Base-by-base conservation (phyloP, 2,113 vertebrate species). In the Crotalus helleri region DNA sequence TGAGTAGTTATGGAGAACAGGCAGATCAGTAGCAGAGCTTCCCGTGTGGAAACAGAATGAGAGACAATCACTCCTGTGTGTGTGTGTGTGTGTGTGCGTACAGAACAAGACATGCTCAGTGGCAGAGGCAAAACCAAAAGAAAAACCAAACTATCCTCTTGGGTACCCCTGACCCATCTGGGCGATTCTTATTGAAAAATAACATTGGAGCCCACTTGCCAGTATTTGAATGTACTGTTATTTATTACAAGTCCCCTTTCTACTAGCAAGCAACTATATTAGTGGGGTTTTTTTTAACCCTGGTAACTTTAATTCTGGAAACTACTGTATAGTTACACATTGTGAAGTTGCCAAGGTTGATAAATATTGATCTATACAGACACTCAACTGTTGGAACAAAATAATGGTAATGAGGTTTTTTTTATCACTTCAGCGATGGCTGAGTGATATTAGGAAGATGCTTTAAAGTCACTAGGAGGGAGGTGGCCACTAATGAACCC, bases 1-100 rank as follows among this genome's bases (percentile, higher is more conserved):
- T 85, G 39, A 90, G 88, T 86, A 85, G 85, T 93, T 85, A 90
- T 58, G 89, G 88, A 54, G 59, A 88, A 54, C 92, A 58, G 64
- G 26, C 3, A 51, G 69, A 90, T 17, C 54, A 81, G 69, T 46
- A 90, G 57, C 46, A 26, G 64, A 85, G 54, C 44, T 44, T 49
- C 13, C 29, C 85, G 88, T 11, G 3, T 59, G 12, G 53, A 92
- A 89, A n/a, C 4, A 81, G 24, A 46, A 92, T 46, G 53, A 46
- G 19, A 57, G 23, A n/a, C 19, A 90, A 26, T 90, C 8, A 17
- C 44, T 59, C 55, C 55, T 6, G 23, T 86, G 39, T n/a, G n/a
- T n/a, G n/a, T n/a, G n/a, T n/a, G n/a, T n/a, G n/a, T 44, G 33
- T 81, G 74, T 17, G 9, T 61, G 5, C 69, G 58, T 81, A 55